A percentile compares a stretch with the other conserved stretches of the same genome.
Evolutionary conservation across 2,797 vertebrate genomes (phyloP).

Genomic region (Otolemur crassicaudatus): DNA sequence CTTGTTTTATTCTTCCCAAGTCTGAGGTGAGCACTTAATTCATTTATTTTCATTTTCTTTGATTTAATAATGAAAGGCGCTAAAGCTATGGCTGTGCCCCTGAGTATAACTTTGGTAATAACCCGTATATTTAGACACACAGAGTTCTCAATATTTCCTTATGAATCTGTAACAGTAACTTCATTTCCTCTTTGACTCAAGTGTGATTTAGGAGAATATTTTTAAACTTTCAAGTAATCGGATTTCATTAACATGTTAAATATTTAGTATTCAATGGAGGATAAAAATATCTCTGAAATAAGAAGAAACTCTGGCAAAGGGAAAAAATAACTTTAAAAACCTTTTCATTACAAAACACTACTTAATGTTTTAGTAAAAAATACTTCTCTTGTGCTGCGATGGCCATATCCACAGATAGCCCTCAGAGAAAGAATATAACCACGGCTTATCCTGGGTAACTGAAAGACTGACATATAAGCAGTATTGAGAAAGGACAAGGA

Average conservation of each 20-base stretch:
- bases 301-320: slow-evolving; percentile 7
- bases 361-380: not conserved
- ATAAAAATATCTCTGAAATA: slow-evolving; percentile 26
- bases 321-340: not conserved
- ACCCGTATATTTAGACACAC: not conserved
- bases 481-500: not conserved
- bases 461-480: not conserved
- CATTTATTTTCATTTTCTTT: slow-evolving; percentile 45
- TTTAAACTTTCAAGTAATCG: slow-evolving; percentile 48
- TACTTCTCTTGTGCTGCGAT: not conserved
- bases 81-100: slow-evolving; percentile 46
- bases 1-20: slow-evolving; percentile 37
- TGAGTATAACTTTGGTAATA: slow-evolving; percentile 46
- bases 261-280: not conserved
- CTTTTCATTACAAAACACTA: slow-evolving; percentile 28
- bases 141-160: not conserved
- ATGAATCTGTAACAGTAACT: not conserved
- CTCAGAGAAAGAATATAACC: not conserved
- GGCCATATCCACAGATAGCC: not conserved
- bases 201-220: slow-evolving; percentile 1
- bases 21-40: slow-evolving; percentile 42
- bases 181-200: slow-evolving; percentile 21
- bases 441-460: not conserved
- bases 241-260: slow-evolving; percentile 54
- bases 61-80: slow-evolving; percentile 33